A percentile compares a stretch with the other conserved stretches of the same genome.
Evolutionary conservation across 2,797 vertebrate species (phyloP).

Genomic region (Centropyge bicolor): DNA sequence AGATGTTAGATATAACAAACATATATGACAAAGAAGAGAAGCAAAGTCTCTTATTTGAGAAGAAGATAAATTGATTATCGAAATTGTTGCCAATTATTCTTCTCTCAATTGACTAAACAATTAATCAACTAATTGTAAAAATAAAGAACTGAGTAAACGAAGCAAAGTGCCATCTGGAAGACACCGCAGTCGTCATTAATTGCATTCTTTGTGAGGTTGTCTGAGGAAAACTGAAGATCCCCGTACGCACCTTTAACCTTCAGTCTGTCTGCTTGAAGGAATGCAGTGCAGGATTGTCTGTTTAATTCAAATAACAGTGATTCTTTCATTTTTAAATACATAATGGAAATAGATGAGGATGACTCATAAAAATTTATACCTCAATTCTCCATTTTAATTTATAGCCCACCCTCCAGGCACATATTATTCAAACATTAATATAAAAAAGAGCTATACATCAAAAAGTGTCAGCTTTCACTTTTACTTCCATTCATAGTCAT

Average conservation of each 20-base stretch:
- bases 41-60: too few relatives aligned
- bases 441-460: slow-evolving; percentile 94
- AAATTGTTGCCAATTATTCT: background rate
- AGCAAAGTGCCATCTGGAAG: slow-evolving; percentile 9
- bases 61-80: background rate
- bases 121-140: background rate
- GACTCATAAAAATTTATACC: slow-evolving; percentile 98
- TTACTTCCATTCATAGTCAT: slow-evolving; percentile 88
- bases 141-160: background rate
- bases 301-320: slow-evolving; percentile 87
- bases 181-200: slow-evolving; percentile 23
- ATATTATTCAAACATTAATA: slow-evolving; percentile 99
- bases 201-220: slow-evolving; percentile 39
- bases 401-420: slow-evolving; percentile 94
- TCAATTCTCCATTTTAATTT: slow-evolving; percentile 96
- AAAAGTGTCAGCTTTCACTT: slow-evolving; percentile 91
- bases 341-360: slow-evolving; percentile 95
- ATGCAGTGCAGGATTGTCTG: slow-evolving; percentile 75
- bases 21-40: too few relatives aligned
- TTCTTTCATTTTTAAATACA: slow-evolving; percentile 96
- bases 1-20: too few relatives aligned
- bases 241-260: slow-evolving; percentile 51
- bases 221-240: slow-evolving; percentile 42
- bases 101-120: background rate
- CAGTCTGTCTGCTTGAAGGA: slow-evolving; percentile 37